These are phyloP conservation scores for Craseonycteris thonglongyai DNA, from an alignment of 2,113 vertebrate species.

Conservation along the genomic window DNA sequence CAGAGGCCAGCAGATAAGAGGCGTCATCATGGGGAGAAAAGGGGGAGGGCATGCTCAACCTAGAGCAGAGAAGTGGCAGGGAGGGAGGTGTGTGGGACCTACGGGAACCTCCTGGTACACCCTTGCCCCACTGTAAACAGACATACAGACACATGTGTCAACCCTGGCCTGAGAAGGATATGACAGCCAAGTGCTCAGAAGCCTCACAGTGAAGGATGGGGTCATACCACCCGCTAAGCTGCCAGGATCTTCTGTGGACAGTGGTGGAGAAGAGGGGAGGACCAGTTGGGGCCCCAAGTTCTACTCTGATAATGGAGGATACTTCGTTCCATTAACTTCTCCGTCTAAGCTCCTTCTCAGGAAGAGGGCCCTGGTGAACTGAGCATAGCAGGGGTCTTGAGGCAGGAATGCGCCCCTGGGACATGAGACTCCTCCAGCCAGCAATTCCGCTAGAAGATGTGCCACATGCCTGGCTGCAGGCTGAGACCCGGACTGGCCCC, in stretches of 20 bases:
- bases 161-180: neutral
- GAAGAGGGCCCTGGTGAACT: neutral
- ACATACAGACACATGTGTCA: neutral
- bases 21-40: accelerated
- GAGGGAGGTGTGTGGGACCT: neutral
- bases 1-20: neutral
- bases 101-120: neutral
- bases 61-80: neutral
- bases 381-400: neutral
- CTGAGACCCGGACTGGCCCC: neutral
- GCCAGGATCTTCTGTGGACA: neutral
- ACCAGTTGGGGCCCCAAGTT: neutral
- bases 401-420: neutral
- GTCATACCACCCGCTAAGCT: neutral
- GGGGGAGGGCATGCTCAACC: neutral
- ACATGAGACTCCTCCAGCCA: neutral
- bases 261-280: too few species aligned
- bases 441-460: neutral
- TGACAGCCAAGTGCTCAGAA: neutral
- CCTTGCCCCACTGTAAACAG: neutral
- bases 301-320: accelerated
- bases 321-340: neutral
- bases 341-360: neutral
- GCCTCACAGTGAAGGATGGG: neutral
- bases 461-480: neutral